Evolutionary conservation across 2,888 invertebrate species (phyloP).

Genomic region (Chloromyia formosa): DNA sequence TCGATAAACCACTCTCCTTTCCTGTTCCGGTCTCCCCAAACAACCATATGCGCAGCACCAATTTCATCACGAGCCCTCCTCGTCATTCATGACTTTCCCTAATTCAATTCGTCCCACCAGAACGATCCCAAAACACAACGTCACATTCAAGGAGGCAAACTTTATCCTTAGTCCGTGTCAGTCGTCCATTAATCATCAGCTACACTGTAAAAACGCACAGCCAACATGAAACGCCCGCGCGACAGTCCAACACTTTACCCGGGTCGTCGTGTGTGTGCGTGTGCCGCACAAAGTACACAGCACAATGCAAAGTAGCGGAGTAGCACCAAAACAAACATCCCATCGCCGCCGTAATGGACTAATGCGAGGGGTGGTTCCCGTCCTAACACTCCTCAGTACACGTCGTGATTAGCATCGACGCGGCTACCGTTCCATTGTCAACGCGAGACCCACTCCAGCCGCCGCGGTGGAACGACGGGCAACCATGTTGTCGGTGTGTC

Average conservation of each 20-base stretch:
- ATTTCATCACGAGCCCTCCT: conserved; percentile 13
- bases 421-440: conserved; percentile 36
- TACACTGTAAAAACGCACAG: conserved; percentile 32
- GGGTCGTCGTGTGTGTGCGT: neutral
- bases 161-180: conserved; percentile 21
- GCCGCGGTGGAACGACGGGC: neutral
- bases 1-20: conserved; percentile 13
- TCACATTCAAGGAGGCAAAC: neutral
- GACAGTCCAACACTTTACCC: neutral
- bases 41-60: neutral
- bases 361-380: conserved; percentile 39
- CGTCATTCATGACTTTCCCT: conserved; percentile 36
- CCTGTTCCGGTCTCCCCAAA: conserved; percentile 11
- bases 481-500: conserved; percentile 20
- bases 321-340: conserved; percentile 29
- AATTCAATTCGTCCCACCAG: conserved; percentile 24
- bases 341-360: conserved; percentile 3
- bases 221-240: conserved; percentile 9
- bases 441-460: neutral
- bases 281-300: neutral
- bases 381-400: conserved; percentile 25
- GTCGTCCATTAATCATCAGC: conserved; percentile 36
- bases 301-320: neutral
- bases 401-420: conserved; percentile 37
- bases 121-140: conserved; percentile 15